Percentiles rank a stretch among this genome's conserved stretches.
Evolutionary conservation across 2,797 vertebrate species (phyloP).

Genomic region (Hippocampus kuda): DNA sequence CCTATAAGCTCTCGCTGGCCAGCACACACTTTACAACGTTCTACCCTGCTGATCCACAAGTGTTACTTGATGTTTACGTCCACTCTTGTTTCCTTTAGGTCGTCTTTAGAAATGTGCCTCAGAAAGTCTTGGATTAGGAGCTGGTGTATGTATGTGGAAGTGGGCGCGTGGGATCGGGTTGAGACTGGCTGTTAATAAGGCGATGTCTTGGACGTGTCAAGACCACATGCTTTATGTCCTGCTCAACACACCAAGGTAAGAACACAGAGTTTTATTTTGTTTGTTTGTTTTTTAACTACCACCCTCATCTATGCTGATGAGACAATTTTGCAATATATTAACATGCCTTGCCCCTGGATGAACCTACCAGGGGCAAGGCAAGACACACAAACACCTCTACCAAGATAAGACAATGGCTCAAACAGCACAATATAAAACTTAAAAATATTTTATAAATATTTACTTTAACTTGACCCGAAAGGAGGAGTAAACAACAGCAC

Average conservation of each 20-base stretch:
- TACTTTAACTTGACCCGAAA: no score
- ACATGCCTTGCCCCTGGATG: neutral
- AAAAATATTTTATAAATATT: no score
- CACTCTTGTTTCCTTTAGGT: constrained; percentile 9
- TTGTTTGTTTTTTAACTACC: neutral
- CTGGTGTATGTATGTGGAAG: constrained; percentile 31
- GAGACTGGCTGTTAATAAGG: constrained; percentile 37
- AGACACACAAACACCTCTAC: no score
- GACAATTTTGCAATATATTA: neutral
- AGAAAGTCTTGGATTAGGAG: constrained; percentile 54
- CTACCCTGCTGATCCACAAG: constrained; percentile 8
- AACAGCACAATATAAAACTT: no score
- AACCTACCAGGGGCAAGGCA: no score
- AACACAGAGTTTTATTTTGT: neutral
- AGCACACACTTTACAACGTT: neutral
- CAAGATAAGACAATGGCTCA: no score
- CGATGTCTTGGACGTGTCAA: constrained; percentile 22
- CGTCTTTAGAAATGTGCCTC: constrained; percentile 44
- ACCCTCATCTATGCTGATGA: neutral
- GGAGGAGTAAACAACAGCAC: no score
- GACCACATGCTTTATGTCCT: constrained; percentile 21
- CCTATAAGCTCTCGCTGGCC: constrained; percentile 3
- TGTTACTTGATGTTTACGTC: constrained; percentile 10
- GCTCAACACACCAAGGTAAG: constrained; percentile 45
- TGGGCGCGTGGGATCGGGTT: constrained; percentile 44